Conservation (phyloP, 2,797 vertebrate species). For the Agapornis canus region DNA sequence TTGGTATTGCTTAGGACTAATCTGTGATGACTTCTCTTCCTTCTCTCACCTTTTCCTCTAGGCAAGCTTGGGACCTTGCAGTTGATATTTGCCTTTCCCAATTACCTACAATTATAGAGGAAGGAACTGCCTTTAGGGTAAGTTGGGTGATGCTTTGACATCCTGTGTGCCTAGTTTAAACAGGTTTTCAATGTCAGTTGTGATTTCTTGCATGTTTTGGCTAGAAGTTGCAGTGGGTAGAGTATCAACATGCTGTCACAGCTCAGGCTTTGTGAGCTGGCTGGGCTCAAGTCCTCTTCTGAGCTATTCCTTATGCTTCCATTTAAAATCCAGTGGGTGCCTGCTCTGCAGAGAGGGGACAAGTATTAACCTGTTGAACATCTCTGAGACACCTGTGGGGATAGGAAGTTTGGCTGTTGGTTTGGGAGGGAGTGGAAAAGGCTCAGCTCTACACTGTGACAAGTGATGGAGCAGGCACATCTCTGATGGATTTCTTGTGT, state of each 20-base stretch:
- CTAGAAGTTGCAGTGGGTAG: not conserved
- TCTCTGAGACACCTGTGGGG: not conserved
- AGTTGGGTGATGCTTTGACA: conserved; percentile 35
- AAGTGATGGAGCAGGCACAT: not conserved
- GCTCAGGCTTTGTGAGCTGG: not conserved
- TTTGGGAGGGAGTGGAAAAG: not conserved
- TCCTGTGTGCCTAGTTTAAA: not conserved
- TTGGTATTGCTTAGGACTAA: accelerated
- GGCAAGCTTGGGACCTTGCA: conserved; percentile 98
- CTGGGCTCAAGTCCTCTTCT: not conserved
- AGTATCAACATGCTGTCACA: accelerated
- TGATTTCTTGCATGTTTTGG: not conserved
- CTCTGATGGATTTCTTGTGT: not conserved
- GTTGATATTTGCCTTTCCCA: conserved; percentile 99
- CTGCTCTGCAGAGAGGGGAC: not conserved
- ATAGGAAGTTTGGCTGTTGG: not conserved
- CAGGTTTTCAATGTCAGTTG: not conserved
- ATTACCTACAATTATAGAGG: conserved; percentile 96
- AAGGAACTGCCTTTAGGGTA: conserved; percentile 96
- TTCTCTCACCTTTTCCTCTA: conserved; percentile 50
- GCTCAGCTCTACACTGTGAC: not conserved
- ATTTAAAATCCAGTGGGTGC: not conserved
- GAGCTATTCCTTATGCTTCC: not conserved
- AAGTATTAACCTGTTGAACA: not conserved
- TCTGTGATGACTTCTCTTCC: not conserved